phyloP scores from a whole-genome alignment of 2,113 vertebrate species.

The Hypanus sabinus region DNA sequence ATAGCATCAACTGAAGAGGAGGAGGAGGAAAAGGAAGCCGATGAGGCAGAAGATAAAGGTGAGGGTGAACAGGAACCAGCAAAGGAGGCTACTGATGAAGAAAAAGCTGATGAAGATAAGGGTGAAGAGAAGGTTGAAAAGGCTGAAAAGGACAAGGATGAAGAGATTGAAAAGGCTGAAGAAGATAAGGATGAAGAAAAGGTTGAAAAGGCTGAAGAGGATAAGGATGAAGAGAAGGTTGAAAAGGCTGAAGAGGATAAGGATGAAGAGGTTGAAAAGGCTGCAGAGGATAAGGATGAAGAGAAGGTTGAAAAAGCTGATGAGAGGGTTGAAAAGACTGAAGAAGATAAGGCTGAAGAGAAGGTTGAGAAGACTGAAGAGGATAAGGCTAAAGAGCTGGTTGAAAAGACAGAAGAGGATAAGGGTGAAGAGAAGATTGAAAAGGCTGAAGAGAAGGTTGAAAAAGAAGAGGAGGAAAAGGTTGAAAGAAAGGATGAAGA shows the following conservation, averaged over 20 bases:
- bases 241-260: neutral
- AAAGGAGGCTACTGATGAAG: constrained; percentile 29
- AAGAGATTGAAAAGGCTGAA: neutral
- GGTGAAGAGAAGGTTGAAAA: neutral
- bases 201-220: neutral
- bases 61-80: neutral
- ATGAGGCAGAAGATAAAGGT: constrained; percentile 38
- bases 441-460: neutral
- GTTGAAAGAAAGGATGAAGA: neutral
- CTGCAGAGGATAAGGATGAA: neutral
- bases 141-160: neutral
- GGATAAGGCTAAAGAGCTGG: neutral
- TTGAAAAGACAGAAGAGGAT: constrained; percentile 1
- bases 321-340: neutral
- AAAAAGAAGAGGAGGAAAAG: neutral
- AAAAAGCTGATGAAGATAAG: constrained; percentile 22
- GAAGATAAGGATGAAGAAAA: neutral
- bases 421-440: neutral
- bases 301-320: neutral
- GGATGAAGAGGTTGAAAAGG: neutral
- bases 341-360: neutral
- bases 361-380: neutral
- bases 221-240: neutral
- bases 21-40: too few species aligned
- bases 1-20: too few species aligned